These are phyloP conservation scores for Silurus meridionalis DNA, from an alignment of 2,113 vertebrate genomes.

Conservation along the genomic window DNA sequence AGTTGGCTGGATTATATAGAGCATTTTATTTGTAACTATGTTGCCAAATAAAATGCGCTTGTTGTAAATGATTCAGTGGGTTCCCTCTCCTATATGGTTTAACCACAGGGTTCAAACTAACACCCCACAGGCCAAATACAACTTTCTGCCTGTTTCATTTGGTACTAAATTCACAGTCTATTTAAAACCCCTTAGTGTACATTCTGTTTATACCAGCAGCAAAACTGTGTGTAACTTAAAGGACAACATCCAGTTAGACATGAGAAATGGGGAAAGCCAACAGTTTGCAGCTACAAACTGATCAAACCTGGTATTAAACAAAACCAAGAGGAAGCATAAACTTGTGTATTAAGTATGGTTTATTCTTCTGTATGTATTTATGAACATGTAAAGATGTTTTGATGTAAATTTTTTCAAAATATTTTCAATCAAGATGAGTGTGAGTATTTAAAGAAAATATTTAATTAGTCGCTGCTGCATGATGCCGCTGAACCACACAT, in stretches of 20 bases:
- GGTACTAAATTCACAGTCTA: neutral
- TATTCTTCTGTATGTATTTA: neutral
- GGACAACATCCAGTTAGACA: neutral
- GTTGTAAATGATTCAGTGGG: constrained; percentile 45
- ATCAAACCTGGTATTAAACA: neutral
- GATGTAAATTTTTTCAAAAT: too few relatives aligned
- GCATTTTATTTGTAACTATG: constrained; percentile 37
- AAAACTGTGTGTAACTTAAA: neutral
- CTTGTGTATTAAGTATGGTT: neutral
- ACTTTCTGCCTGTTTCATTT: neutral
- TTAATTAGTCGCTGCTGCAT: neutral
- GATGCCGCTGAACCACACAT: neutral
- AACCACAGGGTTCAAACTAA: neutral
- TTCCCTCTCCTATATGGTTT: constrained; percentile 42
- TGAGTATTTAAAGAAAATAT: neutral
- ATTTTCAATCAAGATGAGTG: neutral
- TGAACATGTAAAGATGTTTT: neutral
- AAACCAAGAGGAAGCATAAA: neutral
- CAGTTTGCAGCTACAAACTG: neutral
- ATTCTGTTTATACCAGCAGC: neutral
- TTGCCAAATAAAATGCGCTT: constrained; percentile 15
- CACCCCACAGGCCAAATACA: neutral
- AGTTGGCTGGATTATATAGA: constrained; percentile 38
- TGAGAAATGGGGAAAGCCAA: neutral
- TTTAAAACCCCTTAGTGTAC: neutral